Conservation (phyloP, 2,113 vertebrate genomes). For the Glaucidium brasilianum region DNA sequence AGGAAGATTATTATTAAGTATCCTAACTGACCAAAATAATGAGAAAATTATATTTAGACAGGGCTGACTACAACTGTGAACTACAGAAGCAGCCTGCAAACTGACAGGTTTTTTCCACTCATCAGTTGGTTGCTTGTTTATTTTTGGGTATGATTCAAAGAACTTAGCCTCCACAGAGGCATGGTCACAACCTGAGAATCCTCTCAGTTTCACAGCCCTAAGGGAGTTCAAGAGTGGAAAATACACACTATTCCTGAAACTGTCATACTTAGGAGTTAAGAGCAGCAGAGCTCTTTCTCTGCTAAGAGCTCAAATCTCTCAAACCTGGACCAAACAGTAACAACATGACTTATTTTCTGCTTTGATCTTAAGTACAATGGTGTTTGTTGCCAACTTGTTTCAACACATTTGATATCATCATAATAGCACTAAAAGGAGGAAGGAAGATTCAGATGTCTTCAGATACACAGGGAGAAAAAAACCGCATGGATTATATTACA, state of each 20-base stretch:
- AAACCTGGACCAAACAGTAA: background rate
- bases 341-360: background rate
- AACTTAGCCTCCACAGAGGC: background rate
- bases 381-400: background rate
- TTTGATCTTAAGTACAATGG: background rate
- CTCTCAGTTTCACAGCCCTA: background rate
- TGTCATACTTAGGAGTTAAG: background rate
- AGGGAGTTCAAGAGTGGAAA: background rate
- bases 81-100: background rate
- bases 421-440: background rate
- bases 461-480: background rate
- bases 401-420: background rate
- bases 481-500: background rate
- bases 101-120: background rate
- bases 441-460: background rate
- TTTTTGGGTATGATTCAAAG: background rate
- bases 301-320: background rate
- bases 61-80: background rate
- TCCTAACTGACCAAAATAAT: background rate
- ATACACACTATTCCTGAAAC: fast-evolving
- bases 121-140: background rate
- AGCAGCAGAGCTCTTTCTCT: background rate
- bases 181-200: background rate
- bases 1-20: background rate
- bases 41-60: background rate